Conservation (phyloP, 2,113 vertebrate species). For the Sterrhoptilus dennistouni region DNA sequence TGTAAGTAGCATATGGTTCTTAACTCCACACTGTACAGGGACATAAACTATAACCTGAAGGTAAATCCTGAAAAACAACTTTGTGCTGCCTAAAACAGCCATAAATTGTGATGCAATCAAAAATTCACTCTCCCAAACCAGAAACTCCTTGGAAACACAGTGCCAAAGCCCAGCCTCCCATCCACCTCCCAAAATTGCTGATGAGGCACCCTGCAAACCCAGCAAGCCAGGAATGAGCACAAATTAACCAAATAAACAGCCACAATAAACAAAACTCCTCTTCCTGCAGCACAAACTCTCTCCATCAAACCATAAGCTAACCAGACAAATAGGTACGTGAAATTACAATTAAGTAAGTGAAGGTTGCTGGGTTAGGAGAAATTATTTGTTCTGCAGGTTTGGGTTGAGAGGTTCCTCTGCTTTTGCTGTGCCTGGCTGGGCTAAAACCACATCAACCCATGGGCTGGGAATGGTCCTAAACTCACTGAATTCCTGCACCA, state of each 20-base stretch:
- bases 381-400: not conserved
- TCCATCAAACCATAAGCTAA: not conserved
- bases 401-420: not conserved
- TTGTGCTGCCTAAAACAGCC: rapidly evolving
- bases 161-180: not conserved
- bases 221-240: not conserved
- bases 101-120: not conserved
- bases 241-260: not conserved
- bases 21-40: not conserved
- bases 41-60: not conserved
- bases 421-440: not conserved
- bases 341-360: not conserved
- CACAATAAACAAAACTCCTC: not conserved
- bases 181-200: not conserved
- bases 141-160: not conserved
- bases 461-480: not conserved
- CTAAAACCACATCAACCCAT: not conserved
- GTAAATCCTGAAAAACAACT: not conserved
- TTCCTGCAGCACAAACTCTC: not conserved
- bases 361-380: not conserved
- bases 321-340: not conserved
- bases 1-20: not conserved
- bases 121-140: not conserved
- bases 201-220: rapidly evolving
- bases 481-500: not conserved